These are phyloP conservation scores for Scrobipalpa atriplicella DNA, from an alignment of 2,888 invertebrate species.

Conservation along the genomic window DNA sequence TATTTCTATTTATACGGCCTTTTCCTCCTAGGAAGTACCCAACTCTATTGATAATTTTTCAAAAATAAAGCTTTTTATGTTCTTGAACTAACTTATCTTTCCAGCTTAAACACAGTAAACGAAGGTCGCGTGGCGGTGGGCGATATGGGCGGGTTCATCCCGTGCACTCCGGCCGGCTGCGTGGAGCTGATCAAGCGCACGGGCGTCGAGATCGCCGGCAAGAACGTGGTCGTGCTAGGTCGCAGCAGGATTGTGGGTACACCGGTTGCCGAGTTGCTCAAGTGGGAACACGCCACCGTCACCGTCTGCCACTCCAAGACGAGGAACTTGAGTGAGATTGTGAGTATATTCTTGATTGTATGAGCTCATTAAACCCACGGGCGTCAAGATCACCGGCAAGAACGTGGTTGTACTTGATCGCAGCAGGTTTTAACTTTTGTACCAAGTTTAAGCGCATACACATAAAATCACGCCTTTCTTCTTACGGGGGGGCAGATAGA, in stretches of 20 bases:
- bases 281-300: conserved; percentile 98
- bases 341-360: conserved; percentile 68
- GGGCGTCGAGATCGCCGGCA: conserved; percentile 90
- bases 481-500: too few species aligned
- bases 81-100: conserved; percentile 34
- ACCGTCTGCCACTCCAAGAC: conserved; percentile 99
- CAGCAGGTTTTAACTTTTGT: conserved; percentile 98
- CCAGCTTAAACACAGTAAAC: conserved; percentile 93
- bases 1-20: too few species aligned
- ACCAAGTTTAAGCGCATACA: too few species aligned
- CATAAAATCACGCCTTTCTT: too few species aligned
- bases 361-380: conserved; percentile 93
- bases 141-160: conserved; percentile 94
- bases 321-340: conserved; percentile 88
- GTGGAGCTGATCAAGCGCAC: conserved; percentile 94
- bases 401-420: conserved; percentile 97
- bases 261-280: conserved; percentile 95
- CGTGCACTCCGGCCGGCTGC: conserved; percentile 98
- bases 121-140: conserved; percentile 96
- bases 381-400: conserved; percentile 90
- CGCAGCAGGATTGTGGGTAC: conserved; percentile 99
- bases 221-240: conserved; percentile 96
- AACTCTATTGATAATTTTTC: too few species aligned
- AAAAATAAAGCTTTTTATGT: too few species aligned
- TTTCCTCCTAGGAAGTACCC: too few species aligned